These are phyloP conservation scores for Papilio dardanus DNA, from an alignment of 1,140 invertebrate species.

Conservation along the genomic window DNA sequence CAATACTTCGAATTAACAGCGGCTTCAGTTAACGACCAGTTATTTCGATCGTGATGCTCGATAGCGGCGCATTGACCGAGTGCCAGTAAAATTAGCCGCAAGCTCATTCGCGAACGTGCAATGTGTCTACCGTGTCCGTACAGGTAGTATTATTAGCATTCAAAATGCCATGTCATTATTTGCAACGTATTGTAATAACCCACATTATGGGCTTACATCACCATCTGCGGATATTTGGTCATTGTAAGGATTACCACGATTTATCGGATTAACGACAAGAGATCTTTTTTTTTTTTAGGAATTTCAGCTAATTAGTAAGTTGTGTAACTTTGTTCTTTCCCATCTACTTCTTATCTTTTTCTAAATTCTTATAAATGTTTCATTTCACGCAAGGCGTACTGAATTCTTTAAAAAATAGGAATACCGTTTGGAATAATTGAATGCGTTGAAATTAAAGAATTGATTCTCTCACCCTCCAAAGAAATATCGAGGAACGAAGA, in stretches of 20 bases:
- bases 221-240: too few relatives aligned
- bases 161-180: conserved; percentile 6
- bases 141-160: conserved; percentile 61
- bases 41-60: conserved; percentile 58
- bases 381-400: too few relatives aligned
- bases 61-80: conserved; percentile 70
- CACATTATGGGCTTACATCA: too few relatives aligned
- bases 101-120: conserved; percentile 60
- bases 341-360: too few relatives aligned
- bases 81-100: conserved; percentile 67
- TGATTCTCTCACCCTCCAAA: background rate
- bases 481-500: background rate
- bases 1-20: conserved; percentile 62
- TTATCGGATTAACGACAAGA: background rate
- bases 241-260: background rate
- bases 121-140: conserved; percentile 56
- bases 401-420: too few relatives aligned
- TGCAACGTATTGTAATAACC: background rate
- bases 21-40: conserved; percentile 67
- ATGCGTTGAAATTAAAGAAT: too few relatives aligned
- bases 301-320: too few relatives aligned
- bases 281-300: too few relatives aligned
- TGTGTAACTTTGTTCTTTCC: too few relatives aligned
- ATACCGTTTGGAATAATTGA: background rate
- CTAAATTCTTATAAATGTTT: too few relatives aligned